These are phyloP conservation scores for Chloropsis cyanopogon DNA, from an alignment of 2,113 vertebrate species.

Conservation along the genomic window DNA sequence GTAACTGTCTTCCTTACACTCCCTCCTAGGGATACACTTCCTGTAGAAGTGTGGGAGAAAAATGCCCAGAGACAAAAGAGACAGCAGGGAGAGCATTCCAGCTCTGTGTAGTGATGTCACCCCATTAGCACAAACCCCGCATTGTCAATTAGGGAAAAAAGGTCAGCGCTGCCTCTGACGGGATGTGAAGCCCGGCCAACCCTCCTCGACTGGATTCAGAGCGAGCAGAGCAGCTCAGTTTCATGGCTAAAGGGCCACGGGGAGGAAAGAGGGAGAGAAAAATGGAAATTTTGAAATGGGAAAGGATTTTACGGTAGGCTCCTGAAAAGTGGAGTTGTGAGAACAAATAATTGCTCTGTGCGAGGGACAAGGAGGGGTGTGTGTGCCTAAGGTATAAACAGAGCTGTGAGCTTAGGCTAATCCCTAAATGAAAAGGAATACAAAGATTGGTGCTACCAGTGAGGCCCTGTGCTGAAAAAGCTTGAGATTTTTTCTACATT, in stretches of 20 bases:
- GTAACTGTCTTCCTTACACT: background rate
- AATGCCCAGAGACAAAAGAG: conserved; percentile 3
- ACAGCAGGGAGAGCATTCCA: conserved; percentile 13
- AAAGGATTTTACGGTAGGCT: background rate
- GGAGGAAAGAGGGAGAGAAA: background rate
- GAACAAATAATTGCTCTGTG: background rate
- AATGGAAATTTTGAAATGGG: background rate
- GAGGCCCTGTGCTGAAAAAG: background rate
- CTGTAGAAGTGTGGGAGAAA: conserved; percentile 26
- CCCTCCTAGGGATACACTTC: background rate
- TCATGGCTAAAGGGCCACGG: background rate
- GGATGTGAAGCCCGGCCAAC: background rate
- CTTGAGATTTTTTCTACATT: background rate
- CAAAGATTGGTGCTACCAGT: conserved; percentile 5
- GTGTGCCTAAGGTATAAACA: conserved; percentile 39
- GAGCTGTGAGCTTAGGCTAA: conserved; percentile 10
- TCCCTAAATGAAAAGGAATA: conserved; percentile 34
- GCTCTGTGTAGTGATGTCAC: conserved; percentile 21
- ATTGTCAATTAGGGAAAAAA: conserved; percentile 37
- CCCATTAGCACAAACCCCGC: conserved; percentile 9
- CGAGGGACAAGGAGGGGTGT: background rate
- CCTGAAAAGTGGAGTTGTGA: background rate
- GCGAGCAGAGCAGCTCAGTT: background rate
- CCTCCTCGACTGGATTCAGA: background rate
- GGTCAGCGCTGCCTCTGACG: background rate